phyloP scores from a whole-genome alignment of 2,797 vertebrate genomes.

The Ambastaia sidthimunki region DNA sequence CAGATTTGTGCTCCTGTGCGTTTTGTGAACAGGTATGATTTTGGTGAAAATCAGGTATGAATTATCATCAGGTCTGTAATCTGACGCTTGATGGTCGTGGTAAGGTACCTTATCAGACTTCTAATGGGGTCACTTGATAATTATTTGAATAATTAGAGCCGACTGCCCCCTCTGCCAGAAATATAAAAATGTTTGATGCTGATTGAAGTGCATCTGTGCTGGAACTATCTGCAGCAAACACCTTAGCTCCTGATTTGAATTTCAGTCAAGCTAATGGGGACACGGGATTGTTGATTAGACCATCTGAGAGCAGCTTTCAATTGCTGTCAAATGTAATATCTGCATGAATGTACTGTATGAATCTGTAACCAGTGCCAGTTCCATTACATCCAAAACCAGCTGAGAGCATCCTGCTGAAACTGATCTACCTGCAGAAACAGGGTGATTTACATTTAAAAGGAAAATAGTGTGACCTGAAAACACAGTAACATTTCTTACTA shows the following conservation, averaged over 20 bases:
- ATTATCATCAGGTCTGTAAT: no score
- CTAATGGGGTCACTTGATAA: constrained; percentile 47
- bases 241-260: constrained; percentile 66
- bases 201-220: constrained; percentile 30
- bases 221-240: constrained; percentile 65
- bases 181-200: constrained; percentile 39
- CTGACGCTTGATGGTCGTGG: no score
- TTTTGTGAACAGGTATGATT: neutral
- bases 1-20: neutral
- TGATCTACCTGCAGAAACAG: neutral
- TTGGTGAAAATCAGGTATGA: no score
- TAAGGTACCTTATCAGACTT: constrained; percentile 21
- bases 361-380: constrained; percentile 21
- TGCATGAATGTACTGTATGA: neutral
- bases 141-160: constrained; percentile 45
- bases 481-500: neutral
- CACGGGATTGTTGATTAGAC: constrained; percentile 54
- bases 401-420: constrained; percentile 17
- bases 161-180: constrained; percentile 48
- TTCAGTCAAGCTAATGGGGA: constrained; percentile 58
- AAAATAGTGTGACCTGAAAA: neutral
- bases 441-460: constrained; percentile 1
- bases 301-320: constrained; percentile 52
- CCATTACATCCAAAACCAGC: constrained; percentile 25
- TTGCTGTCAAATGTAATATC: constrained; percentile 7